These are phyloP conservation scores for Lasioglossum albipes DNA, from an alignment of 1,140 invertebrate species.

Conservation along the genomic window DNA sequence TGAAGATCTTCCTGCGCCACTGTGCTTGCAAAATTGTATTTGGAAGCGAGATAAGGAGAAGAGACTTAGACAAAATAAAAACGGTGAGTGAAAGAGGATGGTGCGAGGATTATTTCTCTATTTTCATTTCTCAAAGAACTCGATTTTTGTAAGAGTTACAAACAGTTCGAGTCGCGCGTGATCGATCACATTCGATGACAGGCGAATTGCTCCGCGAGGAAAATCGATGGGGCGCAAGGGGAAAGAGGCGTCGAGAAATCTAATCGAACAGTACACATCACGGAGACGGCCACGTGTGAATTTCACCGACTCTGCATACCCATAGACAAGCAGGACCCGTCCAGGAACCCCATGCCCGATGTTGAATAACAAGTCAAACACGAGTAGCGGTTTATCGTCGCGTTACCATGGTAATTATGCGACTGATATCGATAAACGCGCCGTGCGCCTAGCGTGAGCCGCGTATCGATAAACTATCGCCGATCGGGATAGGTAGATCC, in stretches of 20 bases:
- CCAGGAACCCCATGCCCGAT: background rate
- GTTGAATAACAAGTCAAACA: slow-evolving; percentile 65
- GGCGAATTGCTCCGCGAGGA: background rate
- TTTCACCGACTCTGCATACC: slow-evolving; percentile 54
- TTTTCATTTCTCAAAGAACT: no score
- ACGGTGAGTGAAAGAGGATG: no score
- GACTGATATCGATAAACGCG: slow-evolving; percentile 58
- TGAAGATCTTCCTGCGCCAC: no score
- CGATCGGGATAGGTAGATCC: slow-evolving; percentile 15
- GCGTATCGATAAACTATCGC: slow-evolving; percentile 46
- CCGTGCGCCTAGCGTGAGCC: slow-evolving; percentile 44
- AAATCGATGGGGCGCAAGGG: background rate
- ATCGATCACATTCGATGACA: no score
- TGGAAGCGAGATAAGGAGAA: no score
- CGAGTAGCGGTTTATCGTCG: slow-evolving; percentile 63
- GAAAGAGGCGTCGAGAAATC: slow-evolving; percentile 29
- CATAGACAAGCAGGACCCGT: slow-evolving; percentile 46
- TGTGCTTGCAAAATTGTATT: no score
- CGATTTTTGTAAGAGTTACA: no score
- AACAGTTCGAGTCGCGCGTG: no score
- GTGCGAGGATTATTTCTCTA: no score
- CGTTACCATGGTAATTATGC: slow-evolving; percentile 70
- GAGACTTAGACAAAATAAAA: no score
- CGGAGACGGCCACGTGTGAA: slow-evolving; percentile 65
- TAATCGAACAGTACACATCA: slow-evolving; percentile 41